phyloP scores from a whole-genome alignment of 2,797 vertebrate species.

The Hydrophis major region DNA sequence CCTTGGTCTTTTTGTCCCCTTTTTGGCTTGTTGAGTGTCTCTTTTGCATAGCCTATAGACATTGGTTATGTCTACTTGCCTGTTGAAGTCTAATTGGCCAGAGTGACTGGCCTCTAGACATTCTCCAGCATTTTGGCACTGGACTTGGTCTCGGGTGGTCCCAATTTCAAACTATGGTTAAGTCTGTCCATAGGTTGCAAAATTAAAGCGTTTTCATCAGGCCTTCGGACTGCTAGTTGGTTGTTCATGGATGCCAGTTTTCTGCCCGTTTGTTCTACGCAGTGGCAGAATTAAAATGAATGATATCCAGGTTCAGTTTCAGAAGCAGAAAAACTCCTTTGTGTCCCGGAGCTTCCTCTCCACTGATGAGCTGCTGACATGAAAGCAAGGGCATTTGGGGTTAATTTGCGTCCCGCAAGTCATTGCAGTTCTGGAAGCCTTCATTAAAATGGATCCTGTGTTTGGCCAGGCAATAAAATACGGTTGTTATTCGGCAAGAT shows the following conservation, averaged over 20 bases:
- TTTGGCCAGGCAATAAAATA: background rate
- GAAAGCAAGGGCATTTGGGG: background rate
- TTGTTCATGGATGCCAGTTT: background rate
- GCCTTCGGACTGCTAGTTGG: background rate
- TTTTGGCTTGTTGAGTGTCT: background rate
- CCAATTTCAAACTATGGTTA: background rate
- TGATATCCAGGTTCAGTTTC: background rate
- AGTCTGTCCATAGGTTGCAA: background rate
- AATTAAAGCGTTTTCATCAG: background rate
- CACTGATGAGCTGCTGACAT: background rate
- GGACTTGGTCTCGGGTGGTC: background rate
- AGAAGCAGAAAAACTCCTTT: background rate
- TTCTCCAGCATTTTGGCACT: background rate
- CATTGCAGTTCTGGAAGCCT: background rate
- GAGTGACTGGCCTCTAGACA: background rate
- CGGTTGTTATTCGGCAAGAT: background rate
- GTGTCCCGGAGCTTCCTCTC: background rate
- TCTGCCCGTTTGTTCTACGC: background rate
- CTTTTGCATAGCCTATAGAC: background rate
- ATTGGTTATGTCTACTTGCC: background rate
- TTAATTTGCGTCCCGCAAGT: background rate
- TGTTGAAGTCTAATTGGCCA: background rate
- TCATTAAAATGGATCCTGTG: background rate
- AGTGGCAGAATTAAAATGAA: background rate
- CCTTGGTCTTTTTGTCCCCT: too few relatives aligned